phyloP scores from a whole-genome alignment of 2,113 vertebrate species.

The Neolamprologus longior region DNA sequence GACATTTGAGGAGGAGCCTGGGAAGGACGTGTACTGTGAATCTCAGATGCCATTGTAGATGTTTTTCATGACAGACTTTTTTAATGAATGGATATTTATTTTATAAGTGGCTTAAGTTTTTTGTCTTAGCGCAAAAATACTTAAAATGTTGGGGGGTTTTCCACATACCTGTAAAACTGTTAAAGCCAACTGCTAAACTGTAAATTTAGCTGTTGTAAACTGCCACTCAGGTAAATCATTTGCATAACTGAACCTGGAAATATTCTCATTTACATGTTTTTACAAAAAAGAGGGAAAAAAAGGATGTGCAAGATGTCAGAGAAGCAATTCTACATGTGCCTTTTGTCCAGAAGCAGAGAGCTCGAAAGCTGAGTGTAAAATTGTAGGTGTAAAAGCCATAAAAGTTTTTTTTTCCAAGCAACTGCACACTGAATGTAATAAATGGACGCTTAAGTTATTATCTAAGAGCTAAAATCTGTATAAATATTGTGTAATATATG shows the following conservation, averaged over 20 bases:
- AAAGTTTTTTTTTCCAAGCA: background rate
- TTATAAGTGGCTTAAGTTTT: background rate
- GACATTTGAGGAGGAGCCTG: constrained; percentile 81
- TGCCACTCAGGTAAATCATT: background rate
- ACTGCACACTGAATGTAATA: background rate
- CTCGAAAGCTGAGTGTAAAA: background rate
- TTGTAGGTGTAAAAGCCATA: background rate
- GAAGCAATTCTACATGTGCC: background rate
- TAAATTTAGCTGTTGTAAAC: background rate
- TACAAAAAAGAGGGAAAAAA: background rate
- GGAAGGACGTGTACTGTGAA: constrained; percentile 85
- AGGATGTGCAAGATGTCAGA: background rate
- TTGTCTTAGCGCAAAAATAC: background rate
- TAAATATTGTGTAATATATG: background rate
- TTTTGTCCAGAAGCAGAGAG: background rate
- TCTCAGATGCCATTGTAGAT: constrained; percentile 81
- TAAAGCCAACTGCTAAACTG: background rate
- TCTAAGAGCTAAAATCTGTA: background rate
- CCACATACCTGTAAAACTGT: background rate
- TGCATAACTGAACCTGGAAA: background rate
- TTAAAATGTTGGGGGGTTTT: background rate
- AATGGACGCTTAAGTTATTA: background rate
- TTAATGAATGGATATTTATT: constrained; percentile 11
- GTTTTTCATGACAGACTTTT: background rate
- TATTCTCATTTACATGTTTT: background rate